These are phyloP conservation scores for Tachyglossus aculeatus DNA, from an alignment of 2,797 vertebrate genomes.

Conservation along the genomic window DNA sequence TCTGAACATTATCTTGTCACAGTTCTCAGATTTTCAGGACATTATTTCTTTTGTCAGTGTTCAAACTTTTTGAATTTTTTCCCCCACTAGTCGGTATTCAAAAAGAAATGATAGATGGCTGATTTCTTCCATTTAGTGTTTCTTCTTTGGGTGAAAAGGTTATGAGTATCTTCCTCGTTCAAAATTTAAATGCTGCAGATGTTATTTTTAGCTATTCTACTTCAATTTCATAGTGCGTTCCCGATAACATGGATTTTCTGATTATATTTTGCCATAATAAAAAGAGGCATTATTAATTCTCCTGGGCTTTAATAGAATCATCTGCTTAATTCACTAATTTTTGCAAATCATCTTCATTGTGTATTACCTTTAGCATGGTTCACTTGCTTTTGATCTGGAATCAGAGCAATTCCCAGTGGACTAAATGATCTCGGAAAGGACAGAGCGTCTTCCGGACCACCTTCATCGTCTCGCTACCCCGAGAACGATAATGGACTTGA, in stretches of 20 bases:
- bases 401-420: no score
- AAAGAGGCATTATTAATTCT: conserved; percentile 35
- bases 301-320: conserved; percentile 36
- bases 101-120: conserved; percentile 1
- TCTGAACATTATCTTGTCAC: no score
- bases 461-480: no score
- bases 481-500: no score
- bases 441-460: no score
- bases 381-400: conserved; percentile 9
- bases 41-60: background rate
- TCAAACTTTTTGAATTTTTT: background rate
- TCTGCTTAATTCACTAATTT: conserved; percentile 42
- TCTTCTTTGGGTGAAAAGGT: conserved; percentile 6
- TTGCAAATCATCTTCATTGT: conserved; percentile 20
- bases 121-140: conserved; percentile 6
- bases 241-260: conserved; percentile 33
- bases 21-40: no score
- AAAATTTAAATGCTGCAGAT: conserved; percentile 21
- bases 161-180: conserved; percentile 23
- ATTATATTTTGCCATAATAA: conserved; percentile 44
- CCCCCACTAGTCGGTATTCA: background rate
- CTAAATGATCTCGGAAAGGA: no score
- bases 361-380: conserved; percentile 15
- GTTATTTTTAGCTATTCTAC: conserved; percentile 35
- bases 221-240: conserved; percentile 25